A percentile compares a stretch with the other conserved stretches of the same genome.
phyloP scores from a whole-genome alignment of 2,888 invertebrate genomes.

The Blastobasis lacticolella region DNA sequence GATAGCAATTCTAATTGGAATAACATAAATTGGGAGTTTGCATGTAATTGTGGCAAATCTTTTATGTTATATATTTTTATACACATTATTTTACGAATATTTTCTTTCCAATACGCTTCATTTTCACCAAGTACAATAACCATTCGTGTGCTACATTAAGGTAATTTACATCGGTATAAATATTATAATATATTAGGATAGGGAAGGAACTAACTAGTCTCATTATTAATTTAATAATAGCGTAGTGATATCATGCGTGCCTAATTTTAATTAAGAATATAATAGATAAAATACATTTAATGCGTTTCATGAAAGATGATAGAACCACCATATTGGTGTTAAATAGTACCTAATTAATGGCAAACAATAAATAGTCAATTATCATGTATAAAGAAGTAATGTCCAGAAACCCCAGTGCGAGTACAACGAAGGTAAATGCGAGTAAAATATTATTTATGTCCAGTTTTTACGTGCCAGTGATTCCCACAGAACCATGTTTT shows the following conservation, averaged over 20 bases:
- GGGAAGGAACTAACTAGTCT: constrained; percentile 71
- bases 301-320: not conserved
- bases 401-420: not conserved
- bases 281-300: too few species aligned
- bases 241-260: constrained; percentile 65
- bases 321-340: constrained; percentile 10
- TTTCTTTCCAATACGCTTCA: constrained; percentile 54
- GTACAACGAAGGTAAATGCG: constrained; percentile 2
- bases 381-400: not conserved
- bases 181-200: constrained; percentile 54
- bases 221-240: constrained; percentile 47
- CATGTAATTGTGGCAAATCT: not conserved
- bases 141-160: constrained; percentile 38
- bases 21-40: not conserved
- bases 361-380: not conserved
- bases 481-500: too few species aligned
- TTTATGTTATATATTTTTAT: constrained; percentile 10
- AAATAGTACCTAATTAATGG: constrained; percentile 3
- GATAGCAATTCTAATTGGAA: not conserved
- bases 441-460: too few species aligned
- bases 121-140: constrained; percentile 68
- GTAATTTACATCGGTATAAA: constrained; percentile 30
- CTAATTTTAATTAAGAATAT: constrained; percentile 48
- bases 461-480: too few species aligned
- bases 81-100: constrained; percentile 35